phyloP scores from a whole-genome alignment of 1,140 invertebrate species.

The Oedothorax gibbosus region DNA sequence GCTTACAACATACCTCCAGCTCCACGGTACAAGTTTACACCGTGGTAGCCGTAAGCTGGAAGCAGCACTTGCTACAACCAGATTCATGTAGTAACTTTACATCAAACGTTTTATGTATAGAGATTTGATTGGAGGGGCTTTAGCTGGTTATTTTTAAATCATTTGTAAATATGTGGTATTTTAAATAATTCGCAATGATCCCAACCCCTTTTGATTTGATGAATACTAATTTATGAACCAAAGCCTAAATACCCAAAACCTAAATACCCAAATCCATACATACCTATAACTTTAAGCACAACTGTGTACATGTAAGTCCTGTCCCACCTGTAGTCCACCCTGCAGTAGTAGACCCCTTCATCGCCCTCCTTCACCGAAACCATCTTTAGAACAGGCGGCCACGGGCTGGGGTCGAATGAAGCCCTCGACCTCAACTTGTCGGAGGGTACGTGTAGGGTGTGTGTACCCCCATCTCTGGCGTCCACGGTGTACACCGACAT shows the following conservation, averaged over 20 bases:
- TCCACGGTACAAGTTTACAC: too few species aligned
- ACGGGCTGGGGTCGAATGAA: conserved; percentile 44
- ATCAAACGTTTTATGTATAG: too few species aligned
- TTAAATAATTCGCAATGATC: too few species aligned
- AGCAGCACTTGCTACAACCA: too few species aligned
- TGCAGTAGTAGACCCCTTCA: conserved; percentile 63
- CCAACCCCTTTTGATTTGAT: too few species aligned
- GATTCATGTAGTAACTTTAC: too few species aligned
- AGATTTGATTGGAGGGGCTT: too few species aligned
- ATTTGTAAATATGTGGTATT: too few species aligned
- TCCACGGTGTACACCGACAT: conserved; percentile 63
- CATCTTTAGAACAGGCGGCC: conserved; percentile 73
- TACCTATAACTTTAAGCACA: conserved; percentile 83
- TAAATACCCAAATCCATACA: conserved; percentile 68
- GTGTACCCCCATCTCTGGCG: conserved; percentile 49
- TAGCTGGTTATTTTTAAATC: too few species aligned
- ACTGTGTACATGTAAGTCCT: conserved; percentile 84
- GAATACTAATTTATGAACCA: too few species aligned
- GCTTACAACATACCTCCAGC: too few species aligned
- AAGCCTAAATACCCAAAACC: not conserved
- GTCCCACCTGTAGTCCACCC: conserved; percentile 83
- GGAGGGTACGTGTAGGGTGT: conserved; percentile 60
- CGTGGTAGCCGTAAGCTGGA: too few species aligned
- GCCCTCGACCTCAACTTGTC: conserved; percentile 46
- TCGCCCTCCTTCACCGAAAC: conserved; percentile 74